These are phyloP conservation scores for Aphyosemion australe DNA, from an alignment of 2,113 vertebrate species.

Conservation along the genomic window DNA sequence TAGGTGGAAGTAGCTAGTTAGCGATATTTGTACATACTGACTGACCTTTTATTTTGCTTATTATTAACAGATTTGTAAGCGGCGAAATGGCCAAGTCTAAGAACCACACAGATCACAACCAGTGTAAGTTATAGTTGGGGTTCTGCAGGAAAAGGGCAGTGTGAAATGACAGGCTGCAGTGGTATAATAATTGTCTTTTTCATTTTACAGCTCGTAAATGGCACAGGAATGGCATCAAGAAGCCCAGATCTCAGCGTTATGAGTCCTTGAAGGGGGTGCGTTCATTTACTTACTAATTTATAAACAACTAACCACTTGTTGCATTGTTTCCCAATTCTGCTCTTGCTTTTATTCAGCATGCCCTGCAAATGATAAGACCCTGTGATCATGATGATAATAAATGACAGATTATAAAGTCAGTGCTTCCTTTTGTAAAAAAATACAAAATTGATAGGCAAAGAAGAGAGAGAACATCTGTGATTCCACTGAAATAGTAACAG, in stretches of 20 bases:
- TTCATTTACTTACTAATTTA: background rate
- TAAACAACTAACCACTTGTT: too few relatives aligned
- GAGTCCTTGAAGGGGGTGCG: constrained; percentile 90
- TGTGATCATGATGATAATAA: too few relatives aligned
- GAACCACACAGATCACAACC: constrained; percentile 98
- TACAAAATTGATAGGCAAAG: too few relatives aligned
- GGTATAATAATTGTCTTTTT: background rate
- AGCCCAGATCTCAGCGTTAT: constrained; percentile 87
- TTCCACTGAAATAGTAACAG: too few relatives aligned
- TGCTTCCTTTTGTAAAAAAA: too few relatives aligned
- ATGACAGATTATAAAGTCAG: too few relatives aligned
- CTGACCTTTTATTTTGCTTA: background rate
- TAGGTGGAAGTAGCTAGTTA: background rate
- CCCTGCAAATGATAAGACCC: too few relatives aligned
- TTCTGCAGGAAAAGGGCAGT: background rate
- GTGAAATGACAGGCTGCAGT: background rate
- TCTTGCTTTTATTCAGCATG: too few relatives aligned
- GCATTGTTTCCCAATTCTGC: too few relatives aligned
- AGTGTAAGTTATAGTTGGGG: constrained; percentile 84
- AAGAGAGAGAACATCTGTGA: too few relatives aligned
- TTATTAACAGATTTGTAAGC: constrained; percentile 46
- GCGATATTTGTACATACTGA: background rate
- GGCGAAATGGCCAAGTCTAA: constrained; percentile 95
- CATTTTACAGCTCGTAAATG: constrained; percentile 87
- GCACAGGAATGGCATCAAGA: constrained; percentile 99